phyloP scores from a whole-genome alignment of 1,140 invertebrate genomes.

The Drosophila orena region DNA sequence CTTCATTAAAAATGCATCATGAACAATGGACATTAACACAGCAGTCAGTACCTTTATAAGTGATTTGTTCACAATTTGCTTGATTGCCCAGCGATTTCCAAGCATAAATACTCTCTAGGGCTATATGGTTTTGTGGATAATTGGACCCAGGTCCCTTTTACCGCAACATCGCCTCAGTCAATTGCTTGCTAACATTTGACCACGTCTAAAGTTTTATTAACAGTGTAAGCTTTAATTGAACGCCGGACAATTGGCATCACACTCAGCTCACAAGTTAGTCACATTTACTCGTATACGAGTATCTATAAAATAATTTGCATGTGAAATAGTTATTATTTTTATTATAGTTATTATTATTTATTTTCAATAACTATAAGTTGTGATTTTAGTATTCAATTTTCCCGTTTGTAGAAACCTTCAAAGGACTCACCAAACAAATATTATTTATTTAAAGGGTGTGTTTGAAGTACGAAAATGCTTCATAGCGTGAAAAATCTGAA shows the following conservation, averaged over 20 bases:
- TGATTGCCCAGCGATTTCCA: constrained; percentile 19
- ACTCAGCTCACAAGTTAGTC: constrained; percentile 42
- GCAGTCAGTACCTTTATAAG: constrained; percentile 9
- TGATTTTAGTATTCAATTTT: no score
- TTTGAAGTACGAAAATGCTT: not conserved
- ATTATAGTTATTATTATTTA: no score
- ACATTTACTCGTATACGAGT: constrained; percentile 18
- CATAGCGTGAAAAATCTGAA: not conserved
- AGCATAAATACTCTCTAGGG: constrained; percentile 17
- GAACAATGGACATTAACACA: constrained; percentile 7
- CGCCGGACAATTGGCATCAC: constrained; percentile 6
- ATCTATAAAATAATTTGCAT: no score
- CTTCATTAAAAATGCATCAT: constrained; percentile 24
- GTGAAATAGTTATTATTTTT: no score
- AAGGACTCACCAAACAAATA: not conserved
- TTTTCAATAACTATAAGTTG: no score
- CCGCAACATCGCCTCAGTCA: constrained; percentile 22
- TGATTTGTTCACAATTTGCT: constrained; percentile 43
- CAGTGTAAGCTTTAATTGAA: constrained; percentile 38
- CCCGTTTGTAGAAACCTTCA: no score
- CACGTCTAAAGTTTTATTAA: constrained; percentile 17
- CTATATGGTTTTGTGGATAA: constrained; percentile 20
- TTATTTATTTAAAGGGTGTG: not conserved
- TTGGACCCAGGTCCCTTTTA: constrained; percentile 7
- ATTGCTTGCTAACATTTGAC: constrained; percentile 34